Conservation (phyloP, 1,140 invertebrate genomes). For the Charaxes varanes region DNA sequence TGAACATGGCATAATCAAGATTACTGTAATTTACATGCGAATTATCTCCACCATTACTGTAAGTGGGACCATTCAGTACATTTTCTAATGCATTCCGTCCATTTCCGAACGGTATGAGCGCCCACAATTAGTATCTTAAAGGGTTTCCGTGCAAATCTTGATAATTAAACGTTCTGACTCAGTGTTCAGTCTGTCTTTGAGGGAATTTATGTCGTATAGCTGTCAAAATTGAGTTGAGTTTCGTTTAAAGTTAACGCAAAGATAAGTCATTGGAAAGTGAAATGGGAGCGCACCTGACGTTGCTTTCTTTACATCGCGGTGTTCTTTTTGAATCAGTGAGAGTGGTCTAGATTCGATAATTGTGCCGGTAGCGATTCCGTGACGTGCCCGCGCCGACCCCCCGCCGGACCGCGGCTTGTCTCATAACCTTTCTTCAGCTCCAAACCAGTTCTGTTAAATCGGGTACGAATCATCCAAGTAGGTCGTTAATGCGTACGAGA, state of each 20-base stretch:
- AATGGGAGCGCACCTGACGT: constrained; percentile 67
- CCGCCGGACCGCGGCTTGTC: constrained; percentile 22
- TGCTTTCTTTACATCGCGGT: constrained; percentile 65
- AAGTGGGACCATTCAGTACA: neutral
- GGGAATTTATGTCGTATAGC: constrained; percentile 18
- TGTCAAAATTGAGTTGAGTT: constrained; percentile 24
- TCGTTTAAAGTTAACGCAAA: constrained; percentile 23
- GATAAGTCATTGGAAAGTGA: constrained; percentile 69
- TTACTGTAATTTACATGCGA: too few species aligned
- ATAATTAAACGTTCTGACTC: constrained; percentile 54
- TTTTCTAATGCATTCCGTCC: constrained; percentile 35
- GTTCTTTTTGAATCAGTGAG: constrained; percentile 72
- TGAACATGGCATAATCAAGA: too few species aligned
- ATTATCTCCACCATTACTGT: too few species aligned
- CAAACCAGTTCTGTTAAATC: constrained; percentile 12
- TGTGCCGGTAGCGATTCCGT: constrained; percentile 62
- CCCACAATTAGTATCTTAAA: constrained; percentile 59
- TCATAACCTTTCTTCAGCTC: constrained; percentile 12
- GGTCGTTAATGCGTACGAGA: constrained; percentile 5
- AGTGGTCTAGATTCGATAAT: constrained; percentile 70
- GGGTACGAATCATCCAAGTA: constrained; percentile 5
- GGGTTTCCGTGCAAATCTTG: constrained; percentile 64
- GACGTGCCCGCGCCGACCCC: constrained; percentile 41
- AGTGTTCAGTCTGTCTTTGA: constrained; percentile 6
- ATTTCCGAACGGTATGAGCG: constrained; percentile 41